Evolutionary conservation across 2,797 vertebrate species (phyloP).

Genomic region (Garrulus glandarius): DNA sequence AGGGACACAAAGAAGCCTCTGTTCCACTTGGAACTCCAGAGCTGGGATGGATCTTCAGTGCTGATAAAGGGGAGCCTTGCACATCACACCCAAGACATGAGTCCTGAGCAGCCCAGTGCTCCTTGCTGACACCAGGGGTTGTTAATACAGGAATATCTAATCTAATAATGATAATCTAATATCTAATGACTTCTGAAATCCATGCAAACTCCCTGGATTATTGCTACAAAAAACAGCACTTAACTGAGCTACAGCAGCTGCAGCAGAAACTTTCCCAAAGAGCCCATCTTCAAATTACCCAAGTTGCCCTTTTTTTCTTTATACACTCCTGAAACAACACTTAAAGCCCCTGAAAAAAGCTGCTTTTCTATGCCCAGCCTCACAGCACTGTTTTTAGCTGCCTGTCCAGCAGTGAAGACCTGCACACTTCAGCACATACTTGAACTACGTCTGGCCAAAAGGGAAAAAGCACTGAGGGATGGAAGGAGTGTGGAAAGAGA

Average conservation of each 20-base stretch:
- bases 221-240: background rate
- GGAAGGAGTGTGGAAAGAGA: background rate
- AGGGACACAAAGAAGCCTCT: background rate
- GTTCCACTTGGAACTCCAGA: background rate
- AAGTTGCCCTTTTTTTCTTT: background rate
- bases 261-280: background rate
- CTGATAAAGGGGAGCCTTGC: background rate
- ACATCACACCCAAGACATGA: background rate
- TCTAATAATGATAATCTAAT: background rate
- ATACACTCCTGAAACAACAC: background rate
- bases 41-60: background rate
- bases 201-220: background rate
- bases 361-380: background rate
- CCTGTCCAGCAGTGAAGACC: background rate
- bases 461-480: background rate
- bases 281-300: background rate
- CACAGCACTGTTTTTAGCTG: background rate
- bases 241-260: accelerated
- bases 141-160: background rate
- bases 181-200: background rate
- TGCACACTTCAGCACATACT: background rate
- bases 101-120: background rate
- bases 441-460: background rate
- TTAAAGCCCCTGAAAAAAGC: background rate
- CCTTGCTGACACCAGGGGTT: background rate